Percentiles rank a stretch among this genome's conserved stretches.
Evolutionary conservation across 2,113 vertebrate species (phyloP).

Genomic region (Excalfactoria chinensis): DNA sequence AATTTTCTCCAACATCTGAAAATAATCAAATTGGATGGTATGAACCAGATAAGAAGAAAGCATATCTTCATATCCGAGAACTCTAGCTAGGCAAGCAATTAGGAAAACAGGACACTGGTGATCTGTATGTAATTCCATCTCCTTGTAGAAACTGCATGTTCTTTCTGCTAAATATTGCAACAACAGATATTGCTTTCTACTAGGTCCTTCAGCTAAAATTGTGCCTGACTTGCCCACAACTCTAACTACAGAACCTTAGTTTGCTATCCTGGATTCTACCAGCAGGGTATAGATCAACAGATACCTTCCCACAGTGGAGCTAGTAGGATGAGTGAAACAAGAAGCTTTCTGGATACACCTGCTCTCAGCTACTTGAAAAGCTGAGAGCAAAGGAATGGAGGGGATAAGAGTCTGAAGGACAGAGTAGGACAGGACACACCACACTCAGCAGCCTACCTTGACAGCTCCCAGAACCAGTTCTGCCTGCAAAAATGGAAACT

Average conservation of each 20-base stretch:
- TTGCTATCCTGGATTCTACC: not conserved
- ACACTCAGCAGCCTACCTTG: slow-evolving; percentile 50
- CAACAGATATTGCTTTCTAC: not conserved
- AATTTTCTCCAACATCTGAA: not conserved
- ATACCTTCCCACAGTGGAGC: not conserved
- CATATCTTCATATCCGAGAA: not conserved
- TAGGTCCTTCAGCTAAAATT: not conserved
- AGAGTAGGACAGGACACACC: not conserved
- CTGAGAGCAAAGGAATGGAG: not conserved
- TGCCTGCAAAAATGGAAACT: not conserved
- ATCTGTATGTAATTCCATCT: slow-evolving; percentile 11
- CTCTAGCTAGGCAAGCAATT: not conserved
- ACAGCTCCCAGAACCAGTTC: slow-evolving; percentile 48
- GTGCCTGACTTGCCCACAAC: not conserved
- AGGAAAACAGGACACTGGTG: not conserved
- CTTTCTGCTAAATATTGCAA: not conserved
- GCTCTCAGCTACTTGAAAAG: not conserved
- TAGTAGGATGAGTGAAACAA: not conserved
- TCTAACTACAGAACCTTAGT: not conserved
- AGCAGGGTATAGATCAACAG: not conserved
- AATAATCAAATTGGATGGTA: not conserved
- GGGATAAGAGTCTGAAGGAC: not conserved
- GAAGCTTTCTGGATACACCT: not conserved
- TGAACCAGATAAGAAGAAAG: not conserved
- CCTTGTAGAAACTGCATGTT: not conserved